Evolutionary conservation across 2,113 vertebrate species (phyloP).

Genomic region (Chelonoidis abingdonii): DNA sequence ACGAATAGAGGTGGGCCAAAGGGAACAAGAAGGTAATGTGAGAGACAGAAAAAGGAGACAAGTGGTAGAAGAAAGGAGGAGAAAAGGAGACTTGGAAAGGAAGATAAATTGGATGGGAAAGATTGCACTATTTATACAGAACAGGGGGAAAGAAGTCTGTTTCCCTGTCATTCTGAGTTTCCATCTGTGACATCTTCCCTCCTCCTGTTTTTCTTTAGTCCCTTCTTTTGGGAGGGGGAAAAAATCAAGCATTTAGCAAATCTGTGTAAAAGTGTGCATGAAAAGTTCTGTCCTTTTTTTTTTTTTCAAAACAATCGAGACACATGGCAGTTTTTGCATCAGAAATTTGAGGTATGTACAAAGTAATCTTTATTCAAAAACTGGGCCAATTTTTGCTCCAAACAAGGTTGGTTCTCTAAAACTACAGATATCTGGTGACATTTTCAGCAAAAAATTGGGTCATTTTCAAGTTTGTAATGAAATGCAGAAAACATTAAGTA

Average conservation of each 20-base stretch:
- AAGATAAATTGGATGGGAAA: not conserved
- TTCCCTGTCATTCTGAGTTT: not conserved
- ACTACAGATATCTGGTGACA: not conserved
- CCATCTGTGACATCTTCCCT: not conserved
- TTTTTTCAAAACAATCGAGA: not conserved
- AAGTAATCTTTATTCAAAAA: not conserved
- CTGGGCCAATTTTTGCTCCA: not conserved
- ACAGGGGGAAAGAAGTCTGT: not conserved
- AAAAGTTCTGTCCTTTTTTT: not conserved
- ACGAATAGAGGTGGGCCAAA: not conserved
- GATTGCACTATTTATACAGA: not conserved
- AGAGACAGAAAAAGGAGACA: not conserved
- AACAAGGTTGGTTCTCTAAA: not conserved
- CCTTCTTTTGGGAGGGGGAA: not conserved
- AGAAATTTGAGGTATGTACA: not conserved
- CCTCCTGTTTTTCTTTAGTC: not conserved
- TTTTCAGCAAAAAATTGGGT: not conserved
- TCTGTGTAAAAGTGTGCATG: not conserved
- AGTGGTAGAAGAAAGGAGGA: not conserved
- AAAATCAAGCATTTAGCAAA: not conserved
- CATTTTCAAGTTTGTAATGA: not conserved
- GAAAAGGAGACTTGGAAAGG: not conserved
- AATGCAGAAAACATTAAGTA: not conserved
- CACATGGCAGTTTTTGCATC: not conserved
- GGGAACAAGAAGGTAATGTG: rapidly evolving